Percentiles rank a stretch among this genome's conserved stretches.
phyloP scores from a whole-genome alignment of 1,140 invertebrate species.

The Brachionus calyciflorus region DNA sequence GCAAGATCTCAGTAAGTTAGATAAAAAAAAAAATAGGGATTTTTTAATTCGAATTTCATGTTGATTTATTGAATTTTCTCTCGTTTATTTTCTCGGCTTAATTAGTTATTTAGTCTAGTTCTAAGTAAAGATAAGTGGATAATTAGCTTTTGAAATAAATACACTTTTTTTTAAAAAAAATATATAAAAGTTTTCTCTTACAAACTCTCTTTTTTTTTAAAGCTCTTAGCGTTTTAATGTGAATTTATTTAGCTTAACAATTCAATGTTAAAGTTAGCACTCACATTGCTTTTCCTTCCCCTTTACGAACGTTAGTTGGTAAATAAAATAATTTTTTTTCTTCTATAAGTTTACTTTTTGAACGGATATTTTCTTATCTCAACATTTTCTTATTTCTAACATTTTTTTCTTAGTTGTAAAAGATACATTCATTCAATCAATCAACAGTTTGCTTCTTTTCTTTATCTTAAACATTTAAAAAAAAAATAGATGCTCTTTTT shows the following conservation, averaged over 20 bases:
- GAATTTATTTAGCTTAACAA: conserved; percentile 10
- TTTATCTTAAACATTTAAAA: no score
- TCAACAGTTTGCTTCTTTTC: not conserved
- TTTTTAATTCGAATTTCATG: conserved; percentile 18
- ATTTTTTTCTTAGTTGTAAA: conserved; percentile 11
- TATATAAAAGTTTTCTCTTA: conserved; percentile 2
- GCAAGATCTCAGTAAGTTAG: conserved; percentile 31
- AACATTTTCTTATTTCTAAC: not conserved
- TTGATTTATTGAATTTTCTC: conserved; percentile 21
- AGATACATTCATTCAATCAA: not conserved
- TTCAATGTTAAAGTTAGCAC: conserved; percentile 28
- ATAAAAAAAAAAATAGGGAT: conserved; percentile 26
- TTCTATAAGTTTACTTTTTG: no score
- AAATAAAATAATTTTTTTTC: conserved; percentile 32
- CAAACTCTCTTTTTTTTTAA: not conserved
- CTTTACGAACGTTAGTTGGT: not conserved
- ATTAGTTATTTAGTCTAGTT: conserved; percentile 38
- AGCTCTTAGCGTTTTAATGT: conserved; percentile 30
- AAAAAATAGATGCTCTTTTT: no score
- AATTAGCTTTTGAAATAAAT: conserved; percentile 7
- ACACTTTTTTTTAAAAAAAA: not conserved
- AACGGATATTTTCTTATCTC: conserved; percentile 41
- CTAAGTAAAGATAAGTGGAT: conserved; percentile 28
- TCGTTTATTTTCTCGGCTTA: not conserved
- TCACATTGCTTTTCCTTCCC: not conserved